Conservation (phyloP, 1,140 invertebrate genomes). For the Mya arenaria region DNA sequence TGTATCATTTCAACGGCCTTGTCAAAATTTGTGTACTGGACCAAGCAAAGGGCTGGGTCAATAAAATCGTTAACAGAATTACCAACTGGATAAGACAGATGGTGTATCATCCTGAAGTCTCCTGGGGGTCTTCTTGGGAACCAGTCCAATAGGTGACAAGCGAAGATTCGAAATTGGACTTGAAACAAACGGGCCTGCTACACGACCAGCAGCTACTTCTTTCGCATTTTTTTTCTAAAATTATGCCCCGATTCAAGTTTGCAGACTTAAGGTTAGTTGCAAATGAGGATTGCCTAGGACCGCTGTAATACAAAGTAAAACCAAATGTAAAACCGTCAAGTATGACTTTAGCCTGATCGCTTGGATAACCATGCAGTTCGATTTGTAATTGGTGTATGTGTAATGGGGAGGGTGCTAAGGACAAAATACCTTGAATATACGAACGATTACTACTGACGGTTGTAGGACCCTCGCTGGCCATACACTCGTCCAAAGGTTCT, state of each 20-base stretch:
- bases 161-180: conserved; percentile 2
- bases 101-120: conserved; percentile 21
- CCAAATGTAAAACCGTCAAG: no score
- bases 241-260: neutral
- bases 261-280: conserved; percentile 20
- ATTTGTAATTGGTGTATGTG: no score
- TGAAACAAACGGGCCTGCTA: neutral
- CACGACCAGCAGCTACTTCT: neutral
- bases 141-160: conserved; percentile 4
- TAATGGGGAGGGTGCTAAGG: no score
- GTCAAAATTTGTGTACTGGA: conserved; percentile 47
- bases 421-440: no score
- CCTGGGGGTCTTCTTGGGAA: conserved; percentile 25
- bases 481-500: no score
- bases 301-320: no score
- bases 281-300: no score
- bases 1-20: conserved; percentile 13
- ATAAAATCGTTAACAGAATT: conserved; percentile 35
- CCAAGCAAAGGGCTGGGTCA: conserved; percentile 24
- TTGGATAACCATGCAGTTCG: no score
- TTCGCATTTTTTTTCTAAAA: conserved; percentile 1
- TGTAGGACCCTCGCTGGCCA: no score
- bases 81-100: conserved; percentile 13
- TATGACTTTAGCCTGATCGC: no score
- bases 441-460: no score